Conservation (phyloP, 2,888 invertebrate genomes). For the Capitulum mitella region DNA sequence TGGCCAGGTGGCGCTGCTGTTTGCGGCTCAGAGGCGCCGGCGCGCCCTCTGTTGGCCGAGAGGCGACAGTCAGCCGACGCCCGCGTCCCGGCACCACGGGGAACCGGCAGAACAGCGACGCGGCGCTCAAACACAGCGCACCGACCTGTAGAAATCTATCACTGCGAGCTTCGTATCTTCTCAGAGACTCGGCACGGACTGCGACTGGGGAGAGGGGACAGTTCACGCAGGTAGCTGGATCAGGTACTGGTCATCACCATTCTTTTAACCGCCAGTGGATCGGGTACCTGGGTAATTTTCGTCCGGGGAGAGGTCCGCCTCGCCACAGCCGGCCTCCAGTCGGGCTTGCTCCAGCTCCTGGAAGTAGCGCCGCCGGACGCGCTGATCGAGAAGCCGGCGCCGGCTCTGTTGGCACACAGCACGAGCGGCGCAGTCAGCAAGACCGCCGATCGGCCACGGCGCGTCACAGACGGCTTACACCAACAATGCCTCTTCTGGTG, state of each 20-base stretch:
- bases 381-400: neutral
- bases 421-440: neutral
- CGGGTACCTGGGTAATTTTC: conserved; percentile 59
- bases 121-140: no score
- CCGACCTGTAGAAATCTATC: no score
- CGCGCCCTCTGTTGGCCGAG: conserved; percentile 50
- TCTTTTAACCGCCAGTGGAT: neutral
- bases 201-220: no score
- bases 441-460: neutral
- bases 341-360: conserved; percentile 33
- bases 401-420: neutral
- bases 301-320: conserved; percentile 55
- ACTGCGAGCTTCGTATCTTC: no score
- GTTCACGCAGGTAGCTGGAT: no score
- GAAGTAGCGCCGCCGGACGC: conserved; percentile 31
- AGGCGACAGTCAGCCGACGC: neutral
- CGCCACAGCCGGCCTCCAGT: conserved; percentile 32
- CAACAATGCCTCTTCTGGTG: neutral
- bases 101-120: no score
- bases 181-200: no score
- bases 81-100: no score
- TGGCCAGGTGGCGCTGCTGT: conserved; percentile 50
- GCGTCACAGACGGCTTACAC: neutral
- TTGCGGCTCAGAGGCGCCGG: conserved; percentile 53
- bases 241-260: neutral